Evolutionary conservation across 2,888 invertebrate species (phyloP), one percentile per base, ranked within the genome.

Genomic region (Acrobasis suavella): DNA sequence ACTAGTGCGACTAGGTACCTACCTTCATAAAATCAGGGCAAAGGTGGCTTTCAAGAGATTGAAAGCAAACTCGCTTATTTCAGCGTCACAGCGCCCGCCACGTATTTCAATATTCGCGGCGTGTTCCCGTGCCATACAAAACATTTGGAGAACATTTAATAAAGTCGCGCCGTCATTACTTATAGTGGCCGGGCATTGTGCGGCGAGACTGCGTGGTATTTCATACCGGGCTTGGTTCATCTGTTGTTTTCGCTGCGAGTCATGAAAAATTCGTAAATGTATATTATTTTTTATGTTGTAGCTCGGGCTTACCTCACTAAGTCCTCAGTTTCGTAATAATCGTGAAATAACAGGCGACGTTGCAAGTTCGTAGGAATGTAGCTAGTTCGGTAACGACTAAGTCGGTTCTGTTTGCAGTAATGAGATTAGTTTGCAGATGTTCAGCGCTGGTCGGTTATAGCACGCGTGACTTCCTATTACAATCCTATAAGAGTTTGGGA

Each of bases 401-500:
- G 22, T 5, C 38, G 59, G n/a, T 75, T 75, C 76, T 80, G 81
- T 79, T 81, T 81, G 81, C 74, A 72, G 80, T 86, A 86, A 86
- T 86, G 83, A 85, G 77, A 83, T 82, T 86, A 86, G 73, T 86
- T 86, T 70, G 75, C 69, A 74, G 76, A 80, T 79, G 73, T 78
- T 79, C 77, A 75, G 74, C 75, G 5, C 14, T 73, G 77, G 68
- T 72, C 63, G 66, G 71, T 70, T 76, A 75, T 54, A 42, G 32
- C 55, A 56, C 56, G 42, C 54, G 55, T 49, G 62, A 62, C 61
- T 42, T 56, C 39, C 55, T 16, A 56, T 56, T 42, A 17, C 42
- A 16, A 56, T 17, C 56, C 10, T 39, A 9, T n/a, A 38, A 55
- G 54, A 56, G 42, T 10, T 17, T 42, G 9, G 17, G 42, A 12